Base-by-base conservation (phyloP, 1,140 invertebrate species). In the Orius laevigatus region DNA sequence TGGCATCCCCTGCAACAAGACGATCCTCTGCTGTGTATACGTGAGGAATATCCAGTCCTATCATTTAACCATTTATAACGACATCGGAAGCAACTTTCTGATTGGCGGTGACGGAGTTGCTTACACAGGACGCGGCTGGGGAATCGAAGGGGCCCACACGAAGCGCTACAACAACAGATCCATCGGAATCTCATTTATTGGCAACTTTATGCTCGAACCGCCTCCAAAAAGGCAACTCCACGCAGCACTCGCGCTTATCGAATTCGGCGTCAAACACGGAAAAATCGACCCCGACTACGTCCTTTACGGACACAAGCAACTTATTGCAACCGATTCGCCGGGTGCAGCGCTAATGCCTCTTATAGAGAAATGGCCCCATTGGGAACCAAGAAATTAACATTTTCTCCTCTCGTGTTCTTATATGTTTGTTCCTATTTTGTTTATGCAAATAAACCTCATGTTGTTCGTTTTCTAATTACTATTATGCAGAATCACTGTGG, bases 41-140 rank as follows among this genome's bases (percentile, higher is more conserved):
- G 36, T 38, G 3, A 3, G 15, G 3, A 10, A 38, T 10, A 12
- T 10, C 3, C 36, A 38, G 10, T 3, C 15, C 3, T 38, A n/a
- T 5, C n/a, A n/a, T 38, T 4, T 38, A 48, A 73, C 72, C 1
- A 69, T 66, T 32, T 57, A 64, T 0, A 79, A 74, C 66, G 84
- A 66, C 73, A 85, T 70, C 59, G 76, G 60, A 1, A 81, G 78
- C 57, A 84, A 75, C 61, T 90, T 88, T 61, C 71, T 77, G 11
- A 69, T 85, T 6, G 84, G 84, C 3, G 79, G 80, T 10, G 81
- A 87, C 49, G 81, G 81, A 1, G 66, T 70, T 10, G 75, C 74
- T 5, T 88, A 85, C 56, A 73, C 76, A 52, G 85, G 81, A 1
- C 25, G 25, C 25, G 74, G 73, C n/a, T 79, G 74, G 73, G 61